Conservation (phyloP, 2,113 vertebrate species). For the Alexandromys fortis region DNA sequence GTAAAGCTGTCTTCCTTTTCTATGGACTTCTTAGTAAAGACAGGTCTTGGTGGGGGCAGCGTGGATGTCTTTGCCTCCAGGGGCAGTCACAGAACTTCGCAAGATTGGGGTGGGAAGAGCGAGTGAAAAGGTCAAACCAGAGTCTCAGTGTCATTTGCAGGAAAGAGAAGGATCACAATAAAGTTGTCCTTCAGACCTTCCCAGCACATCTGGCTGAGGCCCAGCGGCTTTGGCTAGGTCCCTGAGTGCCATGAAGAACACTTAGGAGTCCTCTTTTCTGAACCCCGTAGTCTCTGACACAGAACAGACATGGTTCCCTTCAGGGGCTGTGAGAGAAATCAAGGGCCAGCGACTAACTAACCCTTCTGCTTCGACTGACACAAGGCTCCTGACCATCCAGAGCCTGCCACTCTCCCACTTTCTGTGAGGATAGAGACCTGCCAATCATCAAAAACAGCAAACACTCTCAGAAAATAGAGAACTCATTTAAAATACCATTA, state of each 20-base stretch:
- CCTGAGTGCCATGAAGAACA: neutral
- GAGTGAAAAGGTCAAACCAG: neutral
- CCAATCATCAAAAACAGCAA: neutral
- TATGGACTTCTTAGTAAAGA: neutral
- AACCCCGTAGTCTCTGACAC: neutral
- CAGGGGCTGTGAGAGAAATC: neutral
- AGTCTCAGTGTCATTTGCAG: neutral
- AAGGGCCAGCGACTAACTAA: neutral
- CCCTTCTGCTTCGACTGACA: neutral
- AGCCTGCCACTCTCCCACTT: neutral
- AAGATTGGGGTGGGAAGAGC: neutral
- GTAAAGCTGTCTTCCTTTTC: neutral
- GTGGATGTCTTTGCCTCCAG: neutral
- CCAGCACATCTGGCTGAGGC: neutral
- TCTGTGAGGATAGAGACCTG: neutral
- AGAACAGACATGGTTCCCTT: neutral
- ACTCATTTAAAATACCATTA: neutral
- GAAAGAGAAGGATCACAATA: neutral
- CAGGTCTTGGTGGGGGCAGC: neutral
- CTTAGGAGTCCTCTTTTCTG: neutral
- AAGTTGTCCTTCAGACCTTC: constrained; percentile 1
- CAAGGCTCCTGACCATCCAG: neutral
- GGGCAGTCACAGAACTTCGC: neutral
- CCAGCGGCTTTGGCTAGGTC: neutral
- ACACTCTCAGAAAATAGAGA: neutral